Percentiles rank a stretch among this genome's conserved stretches.
These are phyloP conservation scores for Megaustenia siamemsis DNA, from an alignment of 2,888 invertebrate genomes.

Conservation along the genomic window DNA sequence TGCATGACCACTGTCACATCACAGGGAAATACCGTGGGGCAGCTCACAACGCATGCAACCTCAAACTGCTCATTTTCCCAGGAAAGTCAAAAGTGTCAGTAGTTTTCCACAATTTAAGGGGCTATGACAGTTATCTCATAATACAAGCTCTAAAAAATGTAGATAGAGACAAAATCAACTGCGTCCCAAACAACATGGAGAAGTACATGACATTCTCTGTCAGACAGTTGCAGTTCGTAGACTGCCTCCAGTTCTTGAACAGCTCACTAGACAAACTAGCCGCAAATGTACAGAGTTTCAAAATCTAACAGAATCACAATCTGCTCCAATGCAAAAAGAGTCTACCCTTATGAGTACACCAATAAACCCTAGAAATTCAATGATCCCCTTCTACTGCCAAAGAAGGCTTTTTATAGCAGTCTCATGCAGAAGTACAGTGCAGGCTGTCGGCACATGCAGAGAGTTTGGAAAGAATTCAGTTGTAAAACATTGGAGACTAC, in stretches of 20 bases:
- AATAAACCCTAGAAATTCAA: not conserved
- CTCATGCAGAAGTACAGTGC: not conserved
- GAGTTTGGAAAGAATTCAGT: not conserved
- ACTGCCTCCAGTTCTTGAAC: not conserved
- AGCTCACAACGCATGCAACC: not conserved
- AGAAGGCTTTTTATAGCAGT: not conserved
- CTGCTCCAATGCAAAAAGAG: not conserved
- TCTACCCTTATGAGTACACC: not conserved
- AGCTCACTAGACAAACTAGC: not conserved
- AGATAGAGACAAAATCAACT: too few species aligned
- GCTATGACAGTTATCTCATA: not conserved
- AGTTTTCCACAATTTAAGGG: not conserved
- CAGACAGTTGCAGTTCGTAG: not conserved
- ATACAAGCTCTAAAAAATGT: not conserved
- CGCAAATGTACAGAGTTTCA: not conserved
- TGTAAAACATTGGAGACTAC: not conserved
- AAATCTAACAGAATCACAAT: not conserved
- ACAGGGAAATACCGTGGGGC: not conserved
- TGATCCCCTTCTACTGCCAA: not conserved
- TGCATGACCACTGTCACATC: conserved; percentile 4
- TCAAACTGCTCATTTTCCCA: not conserved
- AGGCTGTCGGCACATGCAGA: not conserved
- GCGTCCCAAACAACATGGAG: conserved; percentile 20
- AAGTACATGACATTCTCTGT: not conserved
- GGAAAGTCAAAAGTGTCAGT: not conserved